These are phyloP conservation scores for Dasyprocta punctata DNA, from an alignment of 2,113 vertebrate genomes.

Conservation along the genomic window DNA sequence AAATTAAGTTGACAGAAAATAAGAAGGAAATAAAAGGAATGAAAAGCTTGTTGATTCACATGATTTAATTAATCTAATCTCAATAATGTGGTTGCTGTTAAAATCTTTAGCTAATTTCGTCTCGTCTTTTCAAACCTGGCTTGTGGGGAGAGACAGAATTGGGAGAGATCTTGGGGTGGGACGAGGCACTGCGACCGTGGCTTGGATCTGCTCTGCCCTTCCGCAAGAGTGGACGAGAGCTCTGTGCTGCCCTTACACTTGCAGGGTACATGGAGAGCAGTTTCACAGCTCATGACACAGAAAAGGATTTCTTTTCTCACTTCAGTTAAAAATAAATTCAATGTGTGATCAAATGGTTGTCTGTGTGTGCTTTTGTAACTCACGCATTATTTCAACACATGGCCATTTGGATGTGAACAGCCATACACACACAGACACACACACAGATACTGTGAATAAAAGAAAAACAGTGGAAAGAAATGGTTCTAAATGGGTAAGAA, in stretches of 20 bases:
- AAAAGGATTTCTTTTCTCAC: conserved; percentile 43
- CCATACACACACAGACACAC: background rate
- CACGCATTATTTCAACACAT: conserved; percentile 17
- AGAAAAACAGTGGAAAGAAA: background rate
- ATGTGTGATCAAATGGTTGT: conserved; percentile 53
- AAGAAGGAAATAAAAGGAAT: conserved; percentile 25
- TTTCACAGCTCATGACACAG: conserved; percentile 24
- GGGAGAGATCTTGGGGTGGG: background rate
- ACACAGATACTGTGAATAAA: background rate
- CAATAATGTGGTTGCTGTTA: conserved; percentile 29
- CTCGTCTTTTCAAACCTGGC: background rate
- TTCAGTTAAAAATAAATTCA: conserved; percentile 56
- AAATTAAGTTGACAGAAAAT: conserved; percentile 31
- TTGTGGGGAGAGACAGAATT: background rate
- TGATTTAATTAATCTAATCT: conserved; percentile 56
- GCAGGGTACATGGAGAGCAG: background rate
- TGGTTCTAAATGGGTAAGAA: background rate
- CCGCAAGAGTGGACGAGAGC: background rate
- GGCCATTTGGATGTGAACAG: background rate
- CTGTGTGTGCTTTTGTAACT: conserved; percentile 14
- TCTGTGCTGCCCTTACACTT: background rate
- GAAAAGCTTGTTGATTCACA: conserved; percentile 43
- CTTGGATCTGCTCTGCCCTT: background rate
- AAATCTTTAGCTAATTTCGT: conserved; percentile 6
- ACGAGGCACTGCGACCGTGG: background rate